Conservation (phyloP, 2,888 invertebrate species). For the Volucella bombylans region DNA sequence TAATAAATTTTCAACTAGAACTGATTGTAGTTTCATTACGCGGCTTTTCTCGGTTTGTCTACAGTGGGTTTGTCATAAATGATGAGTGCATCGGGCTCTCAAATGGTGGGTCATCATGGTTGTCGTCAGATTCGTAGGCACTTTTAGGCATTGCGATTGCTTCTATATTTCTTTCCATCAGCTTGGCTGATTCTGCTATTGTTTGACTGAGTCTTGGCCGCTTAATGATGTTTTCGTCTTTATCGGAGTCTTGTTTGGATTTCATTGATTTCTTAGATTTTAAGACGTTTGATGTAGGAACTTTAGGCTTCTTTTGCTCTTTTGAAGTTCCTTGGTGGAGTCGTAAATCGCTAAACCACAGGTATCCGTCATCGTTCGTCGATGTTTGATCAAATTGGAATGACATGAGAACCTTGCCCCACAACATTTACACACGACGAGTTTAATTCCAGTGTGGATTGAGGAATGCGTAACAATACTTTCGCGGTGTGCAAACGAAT, state of each 20-base stretch:
- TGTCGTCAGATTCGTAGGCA: conserved; percentile 44
- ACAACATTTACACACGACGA: conserved; percentile 82
- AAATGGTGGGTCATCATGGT: conserved; percentile 77
- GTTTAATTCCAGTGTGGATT: conserved; percentile 81
- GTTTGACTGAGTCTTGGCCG: conserved; percentile 47
- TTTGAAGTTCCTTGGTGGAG: conserved; percentile 76
- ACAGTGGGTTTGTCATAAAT: too few relatives aligned
- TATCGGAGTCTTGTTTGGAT: conserved; percentile 45
- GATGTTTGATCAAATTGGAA: conserved; percentile 83
- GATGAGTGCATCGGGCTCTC: conserved; percentile 29
- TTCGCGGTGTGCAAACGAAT: conserved; percentile 82
- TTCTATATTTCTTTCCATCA: conserved; percentile 1
- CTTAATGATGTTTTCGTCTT: conserved; percentile 55
- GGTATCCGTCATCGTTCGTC: conserved; percentile 81
- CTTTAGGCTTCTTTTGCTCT: conserved; percentile 52
- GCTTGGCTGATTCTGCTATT: neutral
- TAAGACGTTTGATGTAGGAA: neutral
- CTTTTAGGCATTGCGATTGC: neutral
- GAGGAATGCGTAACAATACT: conserved; percentile 83
- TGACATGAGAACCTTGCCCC: conserved; percentile 83
- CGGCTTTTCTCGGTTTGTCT: too few relatives aligned
- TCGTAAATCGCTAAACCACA: conserved; percentile 81
- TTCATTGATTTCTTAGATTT: conserved; percentile 40
- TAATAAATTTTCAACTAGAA: too few relatives aligned
- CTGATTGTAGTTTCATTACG: too few relatives aligned